These are phyloP conservation scores for Atethmia centrago DNA, from an alignment of 2,888 invertebrate genomes.

Conservation along the genomic window DNA sequence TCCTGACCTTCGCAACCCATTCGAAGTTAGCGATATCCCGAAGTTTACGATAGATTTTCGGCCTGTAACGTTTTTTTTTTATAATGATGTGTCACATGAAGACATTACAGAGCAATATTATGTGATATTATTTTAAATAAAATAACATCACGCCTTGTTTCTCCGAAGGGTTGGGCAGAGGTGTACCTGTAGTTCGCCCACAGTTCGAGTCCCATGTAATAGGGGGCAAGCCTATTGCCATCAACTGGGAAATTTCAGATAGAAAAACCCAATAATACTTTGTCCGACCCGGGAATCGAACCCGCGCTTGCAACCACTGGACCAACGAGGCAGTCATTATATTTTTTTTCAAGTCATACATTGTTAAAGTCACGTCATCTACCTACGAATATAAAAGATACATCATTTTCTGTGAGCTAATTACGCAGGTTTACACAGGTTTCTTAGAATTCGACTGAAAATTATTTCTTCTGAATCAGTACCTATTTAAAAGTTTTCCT, in stretches of 20 bases:
- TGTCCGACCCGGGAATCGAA: too few species aligned
- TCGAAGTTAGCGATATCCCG: not conserved
- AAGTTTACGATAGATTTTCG: constrained; percentile 1
- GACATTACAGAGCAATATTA: not conserved
- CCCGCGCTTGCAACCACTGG: too few species aligned
- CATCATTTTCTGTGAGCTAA: constrained; percentile 16
- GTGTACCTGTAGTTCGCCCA: too few species aligned
- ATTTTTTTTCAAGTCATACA: constrained; percentile 19
- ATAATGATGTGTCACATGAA: not conserved
- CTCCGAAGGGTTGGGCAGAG: too few species aligned
- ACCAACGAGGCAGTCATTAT: too few species aligned
- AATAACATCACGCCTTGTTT: too few species aligned
- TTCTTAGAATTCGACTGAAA: constrained; percentile 39
- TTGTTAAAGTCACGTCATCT: constrained; percentile 21
- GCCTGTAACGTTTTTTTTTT: not conserved
- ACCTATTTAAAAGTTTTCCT: not conserved
- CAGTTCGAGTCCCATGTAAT: too few species aligned
- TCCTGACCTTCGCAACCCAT: not conserved
- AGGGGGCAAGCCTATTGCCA: too few species aligned
- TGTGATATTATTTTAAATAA: too few species aligned
- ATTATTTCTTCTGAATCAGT: constrained; percentile 21
- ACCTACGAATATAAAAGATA: constrained; percentile 24
- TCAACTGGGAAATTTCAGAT: too few species aligned
- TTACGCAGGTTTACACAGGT: constrained; percentile 13
- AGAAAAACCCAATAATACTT: too few species aligned